These are phyloP conservation scores for Hypercompe scribonia DNA, from an alignment of 2,888 invertebrate genomes.

Conservation along the genomic window DNA sequence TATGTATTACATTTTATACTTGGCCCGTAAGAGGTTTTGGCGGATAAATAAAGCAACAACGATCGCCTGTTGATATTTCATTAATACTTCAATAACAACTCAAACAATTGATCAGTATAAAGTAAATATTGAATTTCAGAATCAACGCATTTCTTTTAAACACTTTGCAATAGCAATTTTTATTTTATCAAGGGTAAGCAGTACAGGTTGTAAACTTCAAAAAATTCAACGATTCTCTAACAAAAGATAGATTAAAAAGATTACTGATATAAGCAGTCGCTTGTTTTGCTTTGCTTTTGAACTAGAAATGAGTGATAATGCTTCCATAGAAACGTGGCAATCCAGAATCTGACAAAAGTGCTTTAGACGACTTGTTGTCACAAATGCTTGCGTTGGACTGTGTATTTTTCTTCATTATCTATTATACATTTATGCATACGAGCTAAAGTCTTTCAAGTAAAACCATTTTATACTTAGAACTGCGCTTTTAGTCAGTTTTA, in stretches of 20 bases:
- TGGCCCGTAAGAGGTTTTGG: background rate
- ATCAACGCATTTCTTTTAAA: background rate
- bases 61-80: conserved; percentile 3
- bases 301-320: background rate
- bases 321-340: background rate
- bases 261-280: too few species aligned
- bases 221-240: too few species aligned
- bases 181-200: background rate
- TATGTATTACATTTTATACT: background rate
- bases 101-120: background rate
- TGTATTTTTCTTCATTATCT: too few species aligned
- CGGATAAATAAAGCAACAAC: background rate
- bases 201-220: too few species aligned
- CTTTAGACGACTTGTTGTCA: too few species aligned
- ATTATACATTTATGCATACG: background rate
- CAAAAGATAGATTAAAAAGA: background rate
- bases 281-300: background rate
- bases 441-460: background rate
- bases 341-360: too few species aligned
- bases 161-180: background rate
- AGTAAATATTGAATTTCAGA: background rate
- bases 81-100: background rate
- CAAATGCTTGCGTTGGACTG: too few species aligned
- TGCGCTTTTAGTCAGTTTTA: background rate
- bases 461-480: background rate